Evolutionary conservation across 2,113 vertebrate genomes (phyloP).

Genomic region (Gorilla gorilla): DNA sequence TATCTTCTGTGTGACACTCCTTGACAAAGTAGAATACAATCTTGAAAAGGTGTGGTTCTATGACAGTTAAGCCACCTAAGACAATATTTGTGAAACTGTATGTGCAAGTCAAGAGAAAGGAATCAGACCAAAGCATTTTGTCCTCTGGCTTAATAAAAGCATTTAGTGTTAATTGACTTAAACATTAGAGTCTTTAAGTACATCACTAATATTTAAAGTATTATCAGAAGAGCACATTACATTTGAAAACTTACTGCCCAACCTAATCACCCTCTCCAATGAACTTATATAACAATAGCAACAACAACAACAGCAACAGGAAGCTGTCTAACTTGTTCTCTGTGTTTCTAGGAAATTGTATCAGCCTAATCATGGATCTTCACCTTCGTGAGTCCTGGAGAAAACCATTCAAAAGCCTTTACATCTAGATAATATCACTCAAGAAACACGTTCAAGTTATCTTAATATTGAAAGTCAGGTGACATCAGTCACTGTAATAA

Average conservation of each 20-base stretch:
- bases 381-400: background rate
- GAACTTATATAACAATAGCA: background rate
- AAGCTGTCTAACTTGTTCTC: background rate
- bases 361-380: background rate
- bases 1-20: background rate
- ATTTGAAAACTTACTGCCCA: background rate
- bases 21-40: background rate
- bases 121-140: background rate
- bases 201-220: background rate
- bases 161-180: background rate
- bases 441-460: background rate
- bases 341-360: conserved; percentile 24
- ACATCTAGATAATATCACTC: background rate
- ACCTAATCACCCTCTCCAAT: background rate
- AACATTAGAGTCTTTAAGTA: background rate
- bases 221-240: background rate
- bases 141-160: background rate
- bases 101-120: background rate
- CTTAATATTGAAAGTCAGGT: background rate
- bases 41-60: background rate
- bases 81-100: background rate
- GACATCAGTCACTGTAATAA: background rate
- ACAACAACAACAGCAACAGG: background rate
- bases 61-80: background rate
- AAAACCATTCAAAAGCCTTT: background rate